A percentile compares a stretch with the other conserved stretches of the same genome.
These are phyloP conservation scores for Masnerella sp. DNA, from an alignment of 2,888 invertebrate species.

Conservation along the genomic window DNA sequence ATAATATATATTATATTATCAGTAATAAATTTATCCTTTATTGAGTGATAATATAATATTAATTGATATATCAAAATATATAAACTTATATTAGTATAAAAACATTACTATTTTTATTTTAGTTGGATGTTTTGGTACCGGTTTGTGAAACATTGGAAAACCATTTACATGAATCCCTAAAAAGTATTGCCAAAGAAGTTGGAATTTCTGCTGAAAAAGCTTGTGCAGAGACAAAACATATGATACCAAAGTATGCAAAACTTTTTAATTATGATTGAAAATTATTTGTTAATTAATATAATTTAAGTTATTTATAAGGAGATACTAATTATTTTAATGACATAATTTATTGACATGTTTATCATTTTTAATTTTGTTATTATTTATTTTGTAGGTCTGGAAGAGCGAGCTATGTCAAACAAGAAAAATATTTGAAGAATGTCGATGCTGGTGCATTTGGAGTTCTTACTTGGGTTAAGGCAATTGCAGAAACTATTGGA, in stretches of 20 bases:
- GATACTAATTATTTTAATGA: no score
- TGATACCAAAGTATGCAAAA: conserved; percentile 79
- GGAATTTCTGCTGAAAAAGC: conserved; percentile 78
- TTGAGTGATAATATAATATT: no score
- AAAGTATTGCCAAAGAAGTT: conserved; percentile 71
- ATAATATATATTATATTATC: conserved; percentile 18
- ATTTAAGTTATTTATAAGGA: conserved; percentile 5
- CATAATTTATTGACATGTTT: no score
- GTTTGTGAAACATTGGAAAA: conserved; percentile 77
- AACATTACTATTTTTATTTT: no score
- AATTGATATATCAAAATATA: neutral
- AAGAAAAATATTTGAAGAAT: conserved; percentile 77
- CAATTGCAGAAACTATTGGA: conserved; percentile 73
- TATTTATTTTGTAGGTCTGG: conserved; percentile 80
- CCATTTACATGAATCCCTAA: conserved; percentile 66
- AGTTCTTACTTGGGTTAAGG: conserved; percentile 81
- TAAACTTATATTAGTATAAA: no score
- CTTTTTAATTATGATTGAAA: conserved; percentile 1
- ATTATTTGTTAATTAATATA: neutral
- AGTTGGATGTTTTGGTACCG: conserved; percentile 81
- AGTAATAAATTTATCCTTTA: neutral
- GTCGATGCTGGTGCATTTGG: conserved; percentile 87
- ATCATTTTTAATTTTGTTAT: conserved; percentile 1
- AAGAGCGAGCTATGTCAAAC: conserved; percentile 85
- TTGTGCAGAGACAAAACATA: conserved; percentile 79